Evolutionary conservation across 2,113 vertebrate species (phyloP).

Genomic region (Mus spicilegus): DNA sequence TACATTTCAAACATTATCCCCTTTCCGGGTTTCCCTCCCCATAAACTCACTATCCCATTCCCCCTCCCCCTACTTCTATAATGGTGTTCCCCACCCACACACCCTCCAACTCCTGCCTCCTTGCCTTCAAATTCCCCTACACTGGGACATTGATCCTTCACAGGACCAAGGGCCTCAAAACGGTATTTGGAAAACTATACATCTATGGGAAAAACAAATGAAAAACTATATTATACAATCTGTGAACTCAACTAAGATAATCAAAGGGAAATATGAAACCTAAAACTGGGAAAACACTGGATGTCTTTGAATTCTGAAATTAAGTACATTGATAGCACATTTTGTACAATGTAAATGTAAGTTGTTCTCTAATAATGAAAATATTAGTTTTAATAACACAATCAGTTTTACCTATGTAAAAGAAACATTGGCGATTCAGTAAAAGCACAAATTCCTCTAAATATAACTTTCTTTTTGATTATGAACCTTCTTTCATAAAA

Average conservation of each 20-base stretch:
- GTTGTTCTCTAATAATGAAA: background rate
- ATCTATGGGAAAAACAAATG: background rate
- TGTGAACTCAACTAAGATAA: background rate
- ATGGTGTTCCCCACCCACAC: too few relatives aligned
- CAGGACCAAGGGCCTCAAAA: background rate
- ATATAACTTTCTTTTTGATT: background rate
- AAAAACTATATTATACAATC: background rate
- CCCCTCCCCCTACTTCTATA: too few relatives aligned
- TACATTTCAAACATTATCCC: too few relatives aligned
- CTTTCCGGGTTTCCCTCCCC: too few relatives aligned
- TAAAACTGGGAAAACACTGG: background rate
- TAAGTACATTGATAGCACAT: background rate
- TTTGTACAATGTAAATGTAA: background rate
- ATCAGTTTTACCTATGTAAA: background rate
- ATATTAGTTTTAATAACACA: background rate
- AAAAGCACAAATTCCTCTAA: background rate
- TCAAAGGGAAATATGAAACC: background rate
- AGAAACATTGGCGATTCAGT: background rate
- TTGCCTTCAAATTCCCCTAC: too few relatives aligned
- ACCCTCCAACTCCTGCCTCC: too few relatives aligned
- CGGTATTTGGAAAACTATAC: background rate
- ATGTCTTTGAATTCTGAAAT: slow-evolving; percentile 28
- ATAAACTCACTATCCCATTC: too few relatives aligned
- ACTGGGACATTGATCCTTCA: too few relatives aligned
- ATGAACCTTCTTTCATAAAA: background rate